Percentiles rank a stretch among this genome's conserved stretches.
These are phyloP conservation scores for Sylvilagus floridanus DNA, from an alignment of 2,797 vertebrate genomes.

Conservation along the genomic window DNA sequence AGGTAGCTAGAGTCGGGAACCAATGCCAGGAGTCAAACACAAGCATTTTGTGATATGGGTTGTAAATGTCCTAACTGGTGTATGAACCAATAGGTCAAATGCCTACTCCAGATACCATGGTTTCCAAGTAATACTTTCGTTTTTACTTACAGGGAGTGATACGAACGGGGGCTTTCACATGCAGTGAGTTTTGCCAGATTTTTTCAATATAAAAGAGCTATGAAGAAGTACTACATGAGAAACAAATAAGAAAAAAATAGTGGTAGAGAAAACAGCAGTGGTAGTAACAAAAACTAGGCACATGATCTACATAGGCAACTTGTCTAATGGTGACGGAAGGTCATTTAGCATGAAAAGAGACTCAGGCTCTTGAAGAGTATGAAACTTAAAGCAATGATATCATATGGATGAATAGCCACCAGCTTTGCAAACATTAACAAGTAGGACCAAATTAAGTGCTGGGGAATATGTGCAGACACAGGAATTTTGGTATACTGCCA, in stretches of 20 bases:
- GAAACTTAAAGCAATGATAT: neutral
- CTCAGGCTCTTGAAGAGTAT: neutral
- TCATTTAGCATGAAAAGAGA: neutral
- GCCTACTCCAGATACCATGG: too few relatives aligned
- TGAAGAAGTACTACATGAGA: neutral
- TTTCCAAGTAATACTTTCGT: neutral
- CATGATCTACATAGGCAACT: neutral
- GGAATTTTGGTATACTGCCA: neutral
- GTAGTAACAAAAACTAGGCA: neutral
- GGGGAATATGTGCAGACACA: neutral
- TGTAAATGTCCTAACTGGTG: too few relatives aligned
- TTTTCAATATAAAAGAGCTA: neutral
- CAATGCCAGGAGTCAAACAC: too few relatives aligned
- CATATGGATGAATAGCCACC: neutral
- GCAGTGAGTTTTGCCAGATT: neutral
- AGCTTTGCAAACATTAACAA: neutral
- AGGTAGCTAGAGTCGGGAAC: too few relatives aligned
- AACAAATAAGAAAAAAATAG: neutral
- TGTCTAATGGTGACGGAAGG: neutral
- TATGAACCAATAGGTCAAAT: too few relatives aligned
- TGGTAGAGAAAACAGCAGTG: neutral
- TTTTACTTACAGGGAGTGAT: neutral
- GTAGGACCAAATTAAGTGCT: neutral
- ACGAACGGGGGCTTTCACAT: neutral
- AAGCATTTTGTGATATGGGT: too few relatives aligned